Base-by-base conservation (phyloP, 92 coral and sea anemone species). In the Umimayanthus kanabou region DNA sequence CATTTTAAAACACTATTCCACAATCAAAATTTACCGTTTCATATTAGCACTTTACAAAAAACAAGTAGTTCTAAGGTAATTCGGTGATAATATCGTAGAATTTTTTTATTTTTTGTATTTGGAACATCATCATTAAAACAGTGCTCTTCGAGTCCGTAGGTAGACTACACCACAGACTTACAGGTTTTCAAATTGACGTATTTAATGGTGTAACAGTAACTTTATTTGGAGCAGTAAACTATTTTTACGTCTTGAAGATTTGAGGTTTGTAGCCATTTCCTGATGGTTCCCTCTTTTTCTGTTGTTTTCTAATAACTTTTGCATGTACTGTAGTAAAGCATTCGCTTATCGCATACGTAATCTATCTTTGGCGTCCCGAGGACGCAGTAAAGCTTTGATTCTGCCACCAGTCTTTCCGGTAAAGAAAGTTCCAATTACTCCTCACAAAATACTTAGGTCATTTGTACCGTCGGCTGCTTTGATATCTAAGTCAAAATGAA, bases 371-470 rank as follows among this genome's bases (percentile, higher is more conserved):
- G 87, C 78, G 87, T 83, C 87, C 66, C 13, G 0, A 40, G 77
- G 87, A 70, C 87, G 87, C 74, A 83, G 77, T 67, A 49, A 26
- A 71, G 43, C 57, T 83, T 53, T 83, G 64, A 67, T 83, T 69
- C 87, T 71, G 87, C 74, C 76, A 83, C 43, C 74, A n/a, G 76
- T 70, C 67, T 83, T 83, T 83, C 87, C 87, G 87, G 87, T 70
- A 83, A 53, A 55, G 67, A 83, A 83, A 20, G 53, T 43, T 53
- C 42, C 22, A 83, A 83, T 69, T 83, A 83, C 78, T 30, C 77
- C 67, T 77, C 15, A 83, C 65, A 70, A 42, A 69, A 70, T 57
- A 83, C 30, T 4, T 43, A 18, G 42, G 26, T 15, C 57, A 83
- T 83, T 78, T 71, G 78, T 43, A 42, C 28, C 42, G 87, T 70